These are phyloP conservation scores for Nasalis larvatus DNA, from an alignment of 2,113 vertebrate species.

Conservation along the genomic window DNA sequence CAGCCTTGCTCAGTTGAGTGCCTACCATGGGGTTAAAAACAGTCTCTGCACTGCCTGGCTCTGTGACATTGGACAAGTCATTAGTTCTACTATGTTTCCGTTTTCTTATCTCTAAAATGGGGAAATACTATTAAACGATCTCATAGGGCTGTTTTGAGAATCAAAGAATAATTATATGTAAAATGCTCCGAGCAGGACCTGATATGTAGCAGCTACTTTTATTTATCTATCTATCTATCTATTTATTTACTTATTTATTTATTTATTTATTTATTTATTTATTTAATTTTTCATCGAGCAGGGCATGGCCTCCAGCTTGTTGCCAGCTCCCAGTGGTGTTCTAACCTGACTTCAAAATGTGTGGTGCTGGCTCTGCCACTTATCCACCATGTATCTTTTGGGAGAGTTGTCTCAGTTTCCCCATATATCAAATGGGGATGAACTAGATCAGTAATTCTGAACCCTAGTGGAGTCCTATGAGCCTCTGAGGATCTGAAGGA, in stretches of 20 bases:
- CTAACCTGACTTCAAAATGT: background rate
- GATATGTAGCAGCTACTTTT: accelerated
- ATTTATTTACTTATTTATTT: no score
- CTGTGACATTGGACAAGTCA: background rate
- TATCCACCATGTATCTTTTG: background rate
- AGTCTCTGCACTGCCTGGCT: background rate
- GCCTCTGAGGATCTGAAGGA: background rate
- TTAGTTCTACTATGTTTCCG: background rate
- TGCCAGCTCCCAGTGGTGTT: background rate
- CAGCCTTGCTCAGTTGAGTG: accelerated
- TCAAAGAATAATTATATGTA: accelerated
- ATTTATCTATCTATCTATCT: no score
- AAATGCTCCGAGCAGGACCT: background rate
- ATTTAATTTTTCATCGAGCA: background rate
- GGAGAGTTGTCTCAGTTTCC: background rate
- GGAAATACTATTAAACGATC: no score
- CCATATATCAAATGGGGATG: background rate
- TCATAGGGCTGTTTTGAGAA: background rate
- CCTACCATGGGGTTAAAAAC: accelerated
- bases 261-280: no score
- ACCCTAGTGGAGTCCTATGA: accelerated
- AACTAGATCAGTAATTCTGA: background rate
- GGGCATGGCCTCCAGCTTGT: accelerated
- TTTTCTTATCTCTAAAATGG: background rate
- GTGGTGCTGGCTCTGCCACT: background rate